Evolutionary conservation across 2,888 invertebrate species (phyloP), one percentile per base, ranked within the genome.

Genomic region (Agapostemon virescens): DNA sequence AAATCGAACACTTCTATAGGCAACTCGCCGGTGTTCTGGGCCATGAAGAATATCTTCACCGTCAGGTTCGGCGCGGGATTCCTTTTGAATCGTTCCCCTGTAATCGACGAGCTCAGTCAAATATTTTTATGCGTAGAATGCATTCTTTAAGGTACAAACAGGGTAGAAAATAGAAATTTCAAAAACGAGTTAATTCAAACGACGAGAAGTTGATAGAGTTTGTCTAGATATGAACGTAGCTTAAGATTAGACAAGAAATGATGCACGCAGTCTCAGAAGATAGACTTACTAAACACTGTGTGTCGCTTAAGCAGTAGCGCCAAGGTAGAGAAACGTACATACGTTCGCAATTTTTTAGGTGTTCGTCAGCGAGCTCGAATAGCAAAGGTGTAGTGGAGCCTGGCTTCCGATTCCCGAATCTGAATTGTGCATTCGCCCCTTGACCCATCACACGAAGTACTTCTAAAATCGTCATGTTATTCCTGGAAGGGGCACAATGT

Each of bases 401-500:
- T 0, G 98, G 96, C 76, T 95, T 95, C n/a, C 97, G 95, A 89
- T 97, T 98, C 33, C 96, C 98, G 89, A 98, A 96, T 89, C 97
- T 96, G 92, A 99, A 96, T 91, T 97, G 96, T 4, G 98, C 98
- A 86, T 95, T 93, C 1, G 97, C 98, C 23, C 98, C 98, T 90
- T 96, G 95, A 0, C 98, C 98, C 76, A 95, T 95, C 81, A 99
- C 93, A 90, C 96, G 95, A 38, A 98, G 94, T 3, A 96, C 95
- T 93, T 99, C 99, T 90, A 98, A 93, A 52, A 98, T 95, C 0
- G 99, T 99, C 90, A 99, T 93, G 93, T 99, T 99, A 93, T 99
- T 99, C 88, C 98, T 96, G 92, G 52, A 91, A 90, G 0, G 40
- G 38, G 33, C 7, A 30, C 38, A 15, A 9, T 58, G n/a, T 11